These are phyloP conservation scores for Entomobrya multifasciata DNA, from an alignment of 2,888 invertebrate species.

Conservation along the genomic window DNA sequence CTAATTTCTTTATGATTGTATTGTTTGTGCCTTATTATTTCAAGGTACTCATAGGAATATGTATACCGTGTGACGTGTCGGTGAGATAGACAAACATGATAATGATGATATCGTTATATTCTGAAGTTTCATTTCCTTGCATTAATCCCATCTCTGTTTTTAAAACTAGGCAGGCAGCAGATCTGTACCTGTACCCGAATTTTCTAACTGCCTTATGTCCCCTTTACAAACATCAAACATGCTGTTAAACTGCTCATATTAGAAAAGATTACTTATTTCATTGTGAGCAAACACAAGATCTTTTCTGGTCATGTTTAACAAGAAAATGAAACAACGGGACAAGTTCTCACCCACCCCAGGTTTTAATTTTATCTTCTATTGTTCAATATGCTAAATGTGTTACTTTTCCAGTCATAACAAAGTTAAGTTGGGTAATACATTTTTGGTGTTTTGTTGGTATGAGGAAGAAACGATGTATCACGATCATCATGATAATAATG, in stretches of 20 bases:
- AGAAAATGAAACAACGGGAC: slow-evolving; percentile 49
- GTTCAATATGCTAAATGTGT: slow-evolving; percentile 51
- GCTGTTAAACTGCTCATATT: background rate
- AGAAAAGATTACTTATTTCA: background rate
- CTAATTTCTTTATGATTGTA: no score
- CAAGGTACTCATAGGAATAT: background rate
- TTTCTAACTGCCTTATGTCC: no score
- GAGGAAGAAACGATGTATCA: background rate
- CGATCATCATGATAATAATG: slow-evolving; percentile 7
- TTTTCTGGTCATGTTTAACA: slow-evolving; percentile 38
- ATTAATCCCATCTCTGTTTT: no score
- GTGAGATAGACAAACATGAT: slow-evolving; percentile 34
- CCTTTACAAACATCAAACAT: background rate
- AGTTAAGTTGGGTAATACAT: background rate
- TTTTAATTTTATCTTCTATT: slow-evolving; percentile 60
- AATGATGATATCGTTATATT: slow-evolving; percentile 44
- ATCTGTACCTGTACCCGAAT: no score
- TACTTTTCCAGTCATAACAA: slow-evolving; percentile 39
- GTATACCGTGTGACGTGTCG: slow-evolving; percentile 25
- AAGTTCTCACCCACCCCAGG: slow-evolving; percentile 53
- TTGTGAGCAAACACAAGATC: slow-evolving; percentile 14
- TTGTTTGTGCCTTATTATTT: slow-evolving; percentile 33
- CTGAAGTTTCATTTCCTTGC: slow-evolving; percentile 1
- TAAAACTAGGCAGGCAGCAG: no score
- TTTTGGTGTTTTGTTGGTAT: background rate